These are phyloP conservation scores for Hucho hucho DNA, from an alignment of 2,113 vertebrate species.

Conservation along the genomic window DNA sequence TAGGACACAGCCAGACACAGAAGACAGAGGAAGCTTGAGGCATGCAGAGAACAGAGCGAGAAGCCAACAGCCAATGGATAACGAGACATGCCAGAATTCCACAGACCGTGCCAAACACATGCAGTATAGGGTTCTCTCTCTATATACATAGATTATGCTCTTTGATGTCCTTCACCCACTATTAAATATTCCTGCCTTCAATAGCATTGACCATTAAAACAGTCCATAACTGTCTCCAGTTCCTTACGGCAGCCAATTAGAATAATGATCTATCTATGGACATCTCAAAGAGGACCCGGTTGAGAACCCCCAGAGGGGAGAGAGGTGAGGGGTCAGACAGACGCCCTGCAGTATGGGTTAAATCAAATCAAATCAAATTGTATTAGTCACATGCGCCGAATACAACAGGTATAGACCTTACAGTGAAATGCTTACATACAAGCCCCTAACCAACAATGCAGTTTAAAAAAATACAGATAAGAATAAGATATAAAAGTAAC, in stretches of 20 bases:
- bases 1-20: conserved; percentile 52
- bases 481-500: too few relatives aligned
- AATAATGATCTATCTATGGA: conserved; percentile 72
- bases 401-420: too few relatives aligned
- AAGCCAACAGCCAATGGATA: conserved; percentile 37
- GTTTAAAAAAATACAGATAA: too few relatives aligned
- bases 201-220: conserved; percentile 67
- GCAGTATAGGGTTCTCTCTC: conserved; percentile 40
- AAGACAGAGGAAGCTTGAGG: conserved; percentile 38
- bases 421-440: too few relatives aligned
- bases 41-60: conserved; percentile 55
- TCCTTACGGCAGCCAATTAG: conserved; percentile 72
- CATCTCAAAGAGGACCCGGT: conserved; percentile 54
- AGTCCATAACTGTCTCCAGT: conserved; percentile 50
- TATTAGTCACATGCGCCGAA: too few relatives aligned
- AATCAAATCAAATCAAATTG: conserved; percentile 42
- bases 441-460: too few relatives aligned
- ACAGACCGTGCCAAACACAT: conserved; percentile 39
- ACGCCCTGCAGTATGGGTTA: conserved; percentile 31
- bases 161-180: conserved; percentile 42
- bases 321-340: conserved; percentile 37
- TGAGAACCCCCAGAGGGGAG: conserved; percentile 32
- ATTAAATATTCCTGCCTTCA: too few relatives aligned
- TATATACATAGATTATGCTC: conserved; percentile 41
- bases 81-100: conserved; percentile 55